A percentile compares a stretch with the other conserved stretches of the same genome.
Conservation (phyloP, 2,113 vertebrate species). For the Hipposideros armiger region DNA sequence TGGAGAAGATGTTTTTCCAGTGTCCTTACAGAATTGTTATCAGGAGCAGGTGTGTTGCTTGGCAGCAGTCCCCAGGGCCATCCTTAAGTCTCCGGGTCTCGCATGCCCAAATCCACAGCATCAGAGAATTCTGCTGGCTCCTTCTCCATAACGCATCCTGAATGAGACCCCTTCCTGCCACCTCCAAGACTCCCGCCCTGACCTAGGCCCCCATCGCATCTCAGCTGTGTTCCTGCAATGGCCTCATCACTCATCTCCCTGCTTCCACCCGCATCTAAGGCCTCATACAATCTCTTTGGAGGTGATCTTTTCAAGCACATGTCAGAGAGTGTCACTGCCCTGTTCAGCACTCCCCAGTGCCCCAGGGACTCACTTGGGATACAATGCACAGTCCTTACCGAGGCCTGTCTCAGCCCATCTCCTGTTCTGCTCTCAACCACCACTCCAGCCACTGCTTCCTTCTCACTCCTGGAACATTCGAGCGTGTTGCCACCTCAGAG, state of each 20-base stretch:
- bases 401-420: rapidly evolving
- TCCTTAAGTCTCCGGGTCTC: no score
- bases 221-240: not conserved
- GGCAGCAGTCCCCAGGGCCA: no score
- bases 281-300: not conserved
- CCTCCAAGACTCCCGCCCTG: rapidly evolving
- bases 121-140: not conserved
- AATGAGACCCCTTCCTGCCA: not conserved
- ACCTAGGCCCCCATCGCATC: not conserved
- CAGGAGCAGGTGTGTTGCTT: not conserved
- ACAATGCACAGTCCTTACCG: not conserved
- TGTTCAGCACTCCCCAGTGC: not conserved
- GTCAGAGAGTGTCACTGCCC: not conserved
- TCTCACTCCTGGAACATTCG: not conserved
- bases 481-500: rapidly evolving
- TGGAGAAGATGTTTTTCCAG: not conserved
- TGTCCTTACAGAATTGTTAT: rapidly evolving
- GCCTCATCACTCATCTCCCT: not conserved
- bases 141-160: rapidly evolving
- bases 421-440: no score
- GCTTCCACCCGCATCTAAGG: not conserved
- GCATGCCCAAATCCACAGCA: not conserved
- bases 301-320: not conserved
- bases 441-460: rapidly evolving
- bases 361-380: not conserved